Evolutionary conservation across 2,888 invertebrate species (phyloP), one percentile per base, ranked within the genome.

Genomic region (Drosophila dives): DNA sequence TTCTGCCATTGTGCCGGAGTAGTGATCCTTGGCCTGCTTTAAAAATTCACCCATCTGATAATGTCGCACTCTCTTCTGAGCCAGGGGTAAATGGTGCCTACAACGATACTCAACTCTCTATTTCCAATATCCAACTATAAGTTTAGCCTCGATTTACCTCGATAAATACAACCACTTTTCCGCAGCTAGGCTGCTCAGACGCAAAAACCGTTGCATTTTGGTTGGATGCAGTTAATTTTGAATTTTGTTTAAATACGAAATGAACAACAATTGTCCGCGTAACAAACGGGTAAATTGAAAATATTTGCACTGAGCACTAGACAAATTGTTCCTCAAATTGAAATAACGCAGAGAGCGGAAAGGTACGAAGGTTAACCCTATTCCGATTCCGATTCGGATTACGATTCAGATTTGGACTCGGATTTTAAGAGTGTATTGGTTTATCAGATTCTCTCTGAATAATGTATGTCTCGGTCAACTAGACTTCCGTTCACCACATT

Each of bases 1-100:
- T 3, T 88, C 83, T 1, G 53, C 61, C 64, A 85, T 72, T 1
- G 80, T 86, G 32, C 84, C 84, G 1, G 84, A 88, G 15, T 55
- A 42, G 49, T 85, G 83, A 55, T 86, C 67, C 6, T 81, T 70
- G 23, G 38, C 23, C 17, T 66, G 23, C 15, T 64, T 71, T 0
- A 79, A 17, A 17, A 53, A 67, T 0, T 79, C 75, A 1, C 56
- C 75, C 49, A 59, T 71, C 29, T 75, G 53, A 34, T 72, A 77
- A 10, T 63, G 54, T 5, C 79, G 45, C 8, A 45, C 49, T 32
- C 29, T 26, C 32, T 42, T 12, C 20, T 17, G 34, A 10, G 33
- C 20, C 11, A 23, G 17, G 0, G 59, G 8, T 40, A 50, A 36
- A 11, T 40, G 29, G 1, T 6, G 11, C 10, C 11, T 75, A 70